phyloP scores from a whole-genome alignment of 2,797 vertebrate species.

The Hypotaenidia okinawae region DNA sequence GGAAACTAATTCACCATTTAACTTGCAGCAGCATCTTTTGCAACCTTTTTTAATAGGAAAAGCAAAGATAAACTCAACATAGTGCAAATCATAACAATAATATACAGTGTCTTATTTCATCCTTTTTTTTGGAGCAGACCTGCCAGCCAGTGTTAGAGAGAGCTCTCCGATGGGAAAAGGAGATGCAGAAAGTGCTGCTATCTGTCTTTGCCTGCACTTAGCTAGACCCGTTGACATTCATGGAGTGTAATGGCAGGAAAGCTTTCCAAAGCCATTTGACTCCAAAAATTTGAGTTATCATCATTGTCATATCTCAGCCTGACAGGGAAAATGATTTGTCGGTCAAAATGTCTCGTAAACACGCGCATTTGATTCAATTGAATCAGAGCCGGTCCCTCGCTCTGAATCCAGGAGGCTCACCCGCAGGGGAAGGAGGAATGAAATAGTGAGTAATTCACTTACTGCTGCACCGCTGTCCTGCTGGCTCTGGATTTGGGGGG shows the following conservation, averaged over 20 bases:
- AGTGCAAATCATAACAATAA: background rate
- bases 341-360: conserved; percentile 26
- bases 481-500: background rate
- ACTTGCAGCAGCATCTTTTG: background rate
- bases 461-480: background rate
- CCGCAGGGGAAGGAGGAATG: background rate
- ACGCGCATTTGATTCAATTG: conserved; percentile 1
- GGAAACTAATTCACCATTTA: background rate
- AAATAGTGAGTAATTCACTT: background rate
- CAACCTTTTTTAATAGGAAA: background rate
- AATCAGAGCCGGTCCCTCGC: background rate
- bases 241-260: background rate
- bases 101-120: background rate
- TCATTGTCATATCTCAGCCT: background rate
- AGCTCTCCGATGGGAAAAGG: background rate
- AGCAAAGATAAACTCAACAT: background rate
- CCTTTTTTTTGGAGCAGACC: background rate
- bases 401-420: background rate
- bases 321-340: conserved; percentile 35
- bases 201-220: conserved; percentile 6
- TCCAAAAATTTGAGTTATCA: conserved; percentile 43
- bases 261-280: conserved; percentile 43
- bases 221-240: conserved; percentile 5
- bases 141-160: conserved; percentile 3
- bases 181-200: conserved; percentile 15